Base-by-base conservation (phyloP, 2,888 invertebrate genomes). In the Octodonta nipae region DNA sequence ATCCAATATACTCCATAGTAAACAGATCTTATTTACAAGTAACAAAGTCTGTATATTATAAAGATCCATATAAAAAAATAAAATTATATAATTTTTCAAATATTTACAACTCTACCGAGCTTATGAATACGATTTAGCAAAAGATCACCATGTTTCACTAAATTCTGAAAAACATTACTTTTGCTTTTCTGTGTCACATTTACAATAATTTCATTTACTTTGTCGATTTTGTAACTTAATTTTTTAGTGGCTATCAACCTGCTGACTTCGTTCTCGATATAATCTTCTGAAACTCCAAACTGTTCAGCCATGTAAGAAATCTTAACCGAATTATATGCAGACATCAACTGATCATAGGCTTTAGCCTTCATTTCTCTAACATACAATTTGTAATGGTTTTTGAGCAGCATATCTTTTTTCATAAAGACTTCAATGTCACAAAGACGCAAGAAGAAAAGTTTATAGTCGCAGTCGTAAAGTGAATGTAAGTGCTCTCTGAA, bases 91-190 rank as follows among this genome's bases (percentile, higher is more conserved):
- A 10, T 22, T 22, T 3, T 4, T 36, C 29, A 68, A 49, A 78
- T 76, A 52, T 80, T 78, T 51, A 80, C 77, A 43, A 81, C 75
- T 50, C 78, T 64, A 38, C 76, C 74, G 32, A 82, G 60, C 53
- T 79, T 79, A 54, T 81, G 78, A 35, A 80, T 69, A 45, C 79
- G 64, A 56, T 81, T 80, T 28, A 81, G 64, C 27, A 82, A 60
- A 39, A 76, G 66, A 52, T 82, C 81, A 14, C 80, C 80, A 50
- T 78, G 74, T 52, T 77, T 78, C 43, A 78, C 71, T 10, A 73
- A 71, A 15, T 70, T 70, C 58, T 77, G 77, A 58, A 79, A 82
- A 15, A 46, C 44, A 6, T 59, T 52, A 16, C 31, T 43, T 26
- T 50, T 52, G 25, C 32, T 32, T 32, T 52, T 45, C 20, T 42